Evolutionary conservation across 2,797 vertebrate genomes (phyloP).

Genomic region (Phrynocephalus forsythii): DNA sequence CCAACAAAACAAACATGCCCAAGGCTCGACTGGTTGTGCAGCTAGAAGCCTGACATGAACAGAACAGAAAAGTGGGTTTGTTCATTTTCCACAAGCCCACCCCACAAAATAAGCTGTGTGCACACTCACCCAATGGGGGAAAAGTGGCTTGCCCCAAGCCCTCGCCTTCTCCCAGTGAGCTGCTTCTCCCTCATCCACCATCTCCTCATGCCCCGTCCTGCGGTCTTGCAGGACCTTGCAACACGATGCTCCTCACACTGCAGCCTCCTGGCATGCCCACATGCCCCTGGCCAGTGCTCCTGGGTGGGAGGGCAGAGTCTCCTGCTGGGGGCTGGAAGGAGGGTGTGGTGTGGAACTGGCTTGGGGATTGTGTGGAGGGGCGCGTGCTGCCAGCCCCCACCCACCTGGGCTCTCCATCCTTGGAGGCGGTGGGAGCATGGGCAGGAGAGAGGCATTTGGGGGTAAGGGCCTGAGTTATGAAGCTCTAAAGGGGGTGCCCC

Average conservation of each 20-base stretch:
- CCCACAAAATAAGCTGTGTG: constrained; percentile 11
- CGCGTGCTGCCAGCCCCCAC: too few species aligned
- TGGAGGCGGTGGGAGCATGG: too few species aligned
- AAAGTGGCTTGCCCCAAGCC: not conserved
- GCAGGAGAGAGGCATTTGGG: too few species aligned
- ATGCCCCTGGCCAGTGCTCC: too few species aligned
- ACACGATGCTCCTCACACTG: not conserved
- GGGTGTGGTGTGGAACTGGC: too few species aligned
- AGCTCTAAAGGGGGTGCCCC: too few species aligned
- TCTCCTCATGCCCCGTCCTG: not conserved
- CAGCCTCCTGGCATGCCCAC: not conserved
- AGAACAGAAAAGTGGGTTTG: too few species aligned
- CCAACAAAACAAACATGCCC: not conserved
- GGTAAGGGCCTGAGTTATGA: too few species aligned
- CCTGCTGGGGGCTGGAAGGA: too few species aligned
- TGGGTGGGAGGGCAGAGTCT: too few species aligned
- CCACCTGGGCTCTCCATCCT: too few species aligned
- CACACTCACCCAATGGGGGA: not conserved
- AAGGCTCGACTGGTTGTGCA: not conserved
- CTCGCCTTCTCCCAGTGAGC: not conserved
- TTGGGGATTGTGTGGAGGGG: too few species aligned
- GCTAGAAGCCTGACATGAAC: not conserved
- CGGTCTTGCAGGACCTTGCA: constrained; percentile 28
- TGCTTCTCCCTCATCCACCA: not conserved
- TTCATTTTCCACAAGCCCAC: not conserved